These are phyloP conservation scores for Solea solea DNA, from an alignment of 2,113 vertebrate species.

Conservation along the genomic window DNA sequence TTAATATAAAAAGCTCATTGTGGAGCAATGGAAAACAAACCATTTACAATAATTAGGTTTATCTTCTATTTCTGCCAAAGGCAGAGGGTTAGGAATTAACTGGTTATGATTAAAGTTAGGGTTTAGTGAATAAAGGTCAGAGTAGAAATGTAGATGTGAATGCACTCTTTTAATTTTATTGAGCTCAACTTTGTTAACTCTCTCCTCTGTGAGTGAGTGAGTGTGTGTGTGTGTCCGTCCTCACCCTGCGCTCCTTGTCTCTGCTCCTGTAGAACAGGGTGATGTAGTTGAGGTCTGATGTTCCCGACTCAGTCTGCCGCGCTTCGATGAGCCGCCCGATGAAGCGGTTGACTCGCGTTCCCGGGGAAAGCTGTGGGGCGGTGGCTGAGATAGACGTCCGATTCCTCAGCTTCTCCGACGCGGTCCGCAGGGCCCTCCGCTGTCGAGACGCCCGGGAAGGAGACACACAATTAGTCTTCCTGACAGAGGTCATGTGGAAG, in stretches of 20 bases:
- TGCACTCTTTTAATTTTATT: too few species aligned
- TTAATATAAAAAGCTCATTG: too few species aligned
- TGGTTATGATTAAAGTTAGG: too few species aligned
- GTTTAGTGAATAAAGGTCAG: too few species aligned
- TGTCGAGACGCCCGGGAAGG: constrained; percentile 60
- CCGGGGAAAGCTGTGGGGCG: constrained; percentile 87
- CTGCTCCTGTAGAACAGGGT: constrained; percentile 90
- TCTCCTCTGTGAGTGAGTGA: background rate
- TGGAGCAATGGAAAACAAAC: too few species aligned
- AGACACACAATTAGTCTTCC: constrained; percentile 30
- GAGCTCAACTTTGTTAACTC: too few species aligned
- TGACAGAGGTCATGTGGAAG: background rate
- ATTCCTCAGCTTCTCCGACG: constrained; percentile 94
- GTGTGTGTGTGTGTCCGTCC: constrained; percentile 30
- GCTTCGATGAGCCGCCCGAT: constrained; percentile 96
- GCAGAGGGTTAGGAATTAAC: too few species aligned
- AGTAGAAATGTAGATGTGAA: too few species aligned
- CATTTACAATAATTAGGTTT: too few species aligned
- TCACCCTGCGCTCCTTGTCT: constrained; percentile 91
- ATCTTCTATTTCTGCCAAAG: too few species aligned
- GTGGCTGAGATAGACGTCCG: constrained; percentile 92
- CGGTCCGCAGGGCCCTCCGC: constrained; percentile 93
- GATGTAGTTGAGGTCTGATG: constrained; percentile 90
- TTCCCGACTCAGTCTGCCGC: constrained; percentile 92
- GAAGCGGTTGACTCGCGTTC: constrained; percentile 94